Conservation (phyloP, 2,797 vertebrate genomes). For the Borostomias antarcticus region DNA sequence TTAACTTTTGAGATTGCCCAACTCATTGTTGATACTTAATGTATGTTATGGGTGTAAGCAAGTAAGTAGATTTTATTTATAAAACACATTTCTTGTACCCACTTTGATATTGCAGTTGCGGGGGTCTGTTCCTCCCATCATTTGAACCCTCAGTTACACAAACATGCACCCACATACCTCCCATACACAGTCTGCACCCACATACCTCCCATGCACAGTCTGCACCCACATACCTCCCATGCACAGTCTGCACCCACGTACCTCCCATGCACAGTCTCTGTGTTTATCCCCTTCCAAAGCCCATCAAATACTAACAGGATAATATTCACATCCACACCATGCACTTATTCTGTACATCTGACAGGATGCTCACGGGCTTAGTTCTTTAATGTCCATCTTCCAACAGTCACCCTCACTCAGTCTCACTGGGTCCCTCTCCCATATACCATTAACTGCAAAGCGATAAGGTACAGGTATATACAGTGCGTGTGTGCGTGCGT, state of each 20-base stretch:
- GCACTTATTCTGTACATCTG: slow-evolving; percentile 36
- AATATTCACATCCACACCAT: slow-evolving; percentile 11
- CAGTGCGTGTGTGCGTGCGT: too few species aligned
- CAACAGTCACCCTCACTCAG: slow-evolving; percentile 12
- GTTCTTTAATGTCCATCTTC: slow-evolving; percentile 38
- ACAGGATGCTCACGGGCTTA: slow-evolving; percentile 68
- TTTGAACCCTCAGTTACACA: too few species aligned
- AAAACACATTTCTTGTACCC: neutral
- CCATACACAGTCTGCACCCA: too few species aligned
- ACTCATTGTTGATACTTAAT: too few species aligned
- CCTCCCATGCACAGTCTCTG: too few species aligned
- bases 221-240: neutral
- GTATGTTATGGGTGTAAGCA: neutral
- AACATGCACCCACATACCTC: neutral
- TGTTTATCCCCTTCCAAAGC: neutral
- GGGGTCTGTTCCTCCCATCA: neutral
- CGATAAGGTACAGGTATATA: too few species aligned
- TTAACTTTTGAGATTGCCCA: slow-evolving; percentile 7
- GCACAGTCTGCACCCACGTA: too few species aligned
- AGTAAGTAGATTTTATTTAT: too few species aligned
- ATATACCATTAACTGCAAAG: neutral
- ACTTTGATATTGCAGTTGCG: neutral
- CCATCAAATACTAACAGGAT: slow-evolving; percentile 18
- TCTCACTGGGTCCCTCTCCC: slow-evolving; percentile 11
- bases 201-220: too few species aligned